Evolutionary conservation across 1,140 invertebrate genomes (phyloP).

Genomic region (Octopus sinensis): DNA sequence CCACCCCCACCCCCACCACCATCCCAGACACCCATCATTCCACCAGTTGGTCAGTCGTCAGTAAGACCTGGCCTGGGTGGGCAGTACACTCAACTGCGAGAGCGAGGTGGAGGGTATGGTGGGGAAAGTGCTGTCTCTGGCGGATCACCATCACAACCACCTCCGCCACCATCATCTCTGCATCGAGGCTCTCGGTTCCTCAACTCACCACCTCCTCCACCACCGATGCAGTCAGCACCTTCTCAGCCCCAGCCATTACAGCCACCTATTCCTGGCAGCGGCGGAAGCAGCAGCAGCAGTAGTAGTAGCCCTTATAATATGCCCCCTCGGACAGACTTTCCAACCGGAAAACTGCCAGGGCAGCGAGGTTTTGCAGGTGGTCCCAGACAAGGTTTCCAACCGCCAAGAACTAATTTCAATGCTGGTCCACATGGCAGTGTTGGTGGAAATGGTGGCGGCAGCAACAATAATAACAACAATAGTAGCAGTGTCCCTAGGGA

Average conservation of each 20-base stretch:
- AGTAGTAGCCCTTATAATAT: not conserved
- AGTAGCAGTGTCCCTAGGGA: not conserved
- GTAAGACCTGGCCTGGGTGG: no score
- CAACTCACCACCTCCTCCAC: not conserved
- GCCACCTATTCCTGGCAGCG: not conserved
- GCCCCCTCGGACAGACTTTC: not conserved
- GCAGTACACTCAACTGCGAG: no score
- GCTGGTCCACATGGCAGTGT: not conserved
- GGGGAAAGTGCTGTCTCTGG: no score
- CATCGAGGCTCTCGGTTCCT: no score
- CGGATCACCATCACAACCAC: not conserved
- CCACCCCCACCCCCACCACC: not conserved
- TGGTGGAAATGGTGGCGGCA: not conserved
- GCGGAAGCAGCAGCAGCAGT: not conserved
- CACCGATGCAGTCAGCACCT: not conserved
- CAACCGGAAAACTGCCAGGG: not conserved
- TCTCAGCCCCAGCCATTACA: not conserved
- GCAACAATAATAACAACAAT: no score
- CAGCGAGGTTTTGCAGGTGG: not conserved
- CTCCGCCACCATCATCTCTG: not conserved
- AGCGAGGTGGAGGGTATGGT: no score
- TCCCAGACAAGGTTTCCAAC: not conserved
- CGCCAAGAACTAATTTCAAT: not conserved
- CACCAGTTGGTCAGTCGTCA: not conserved
- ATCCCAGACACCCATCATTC: slow-evolving; percentile 8